A percentile compares a stretch with the other conserved stretches of the same genome.
Evolutionary conservation across 2,797 vertebrate genomes (phyloP).

Genomic region (Coilia nasus): DNA sequence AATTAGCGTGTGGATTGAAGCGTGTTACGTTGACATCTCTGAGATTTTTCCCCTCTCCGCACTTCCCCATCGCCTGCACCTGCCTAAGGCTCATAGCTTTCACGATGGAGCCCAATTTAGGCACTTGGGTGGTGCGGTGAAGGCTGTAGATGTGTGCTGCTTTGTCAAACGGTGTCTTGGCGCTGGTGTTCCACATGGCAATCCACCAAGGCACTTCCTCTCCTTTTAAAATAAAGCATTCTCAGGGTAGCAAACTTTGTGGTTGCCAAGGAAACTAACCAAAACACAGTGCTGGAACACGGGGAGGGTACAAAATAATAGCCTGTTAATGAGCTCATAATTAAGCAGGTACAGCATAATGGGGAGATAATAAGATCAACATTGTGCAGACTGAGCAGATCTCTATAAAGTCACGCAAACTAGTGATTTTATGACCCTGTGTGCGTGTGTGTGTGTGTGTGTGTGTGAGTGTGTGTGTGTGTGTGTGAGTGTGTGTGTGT

Average conservation of each 20-base stretch:
- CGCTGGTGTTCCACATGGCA: too few relatives aligned
- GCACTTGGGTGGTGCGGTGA: neutral
- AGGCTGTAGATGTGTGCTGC: neutral
- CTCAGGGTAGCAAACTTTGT: neutral
- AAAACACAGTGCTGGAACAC: neutral
- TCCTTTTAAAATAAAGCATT: neutral
- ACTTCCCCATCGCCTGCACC: neutral
- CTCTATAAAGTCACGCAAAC: too few relatives aligned
- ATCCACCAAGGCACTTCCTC: too few relatives aligned
- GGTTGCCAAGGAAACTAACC: neutral
- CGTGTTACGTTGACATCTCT: neutral
- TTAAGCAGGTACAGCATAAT: neutral
- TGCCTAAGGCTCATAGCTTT: neutral
- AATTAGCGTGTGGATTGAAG: neutral
- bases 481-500: too few relatives aligned
- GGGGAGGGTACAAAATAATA: neutral
- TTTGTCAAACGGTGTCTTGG: too few relatives aligned
- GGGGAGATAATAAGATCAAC: neutral
- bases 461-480: too few relatives aligned
- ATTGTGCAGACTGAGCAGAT: neutral
- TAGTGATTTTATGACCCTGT: too few relatives aligned
- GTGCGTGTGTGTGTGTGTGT: too few relatives aligned
- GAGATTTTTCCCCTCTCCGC: neutral
- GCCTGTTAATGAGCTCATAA: too few relatives aligned
- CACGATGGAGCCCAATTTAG: neutral